These are phyloP conservation scores for Orussus abietinus DNA, from an alignment of 1,140 invertebrate genomes.

Conservation along the genomic window DNA sequence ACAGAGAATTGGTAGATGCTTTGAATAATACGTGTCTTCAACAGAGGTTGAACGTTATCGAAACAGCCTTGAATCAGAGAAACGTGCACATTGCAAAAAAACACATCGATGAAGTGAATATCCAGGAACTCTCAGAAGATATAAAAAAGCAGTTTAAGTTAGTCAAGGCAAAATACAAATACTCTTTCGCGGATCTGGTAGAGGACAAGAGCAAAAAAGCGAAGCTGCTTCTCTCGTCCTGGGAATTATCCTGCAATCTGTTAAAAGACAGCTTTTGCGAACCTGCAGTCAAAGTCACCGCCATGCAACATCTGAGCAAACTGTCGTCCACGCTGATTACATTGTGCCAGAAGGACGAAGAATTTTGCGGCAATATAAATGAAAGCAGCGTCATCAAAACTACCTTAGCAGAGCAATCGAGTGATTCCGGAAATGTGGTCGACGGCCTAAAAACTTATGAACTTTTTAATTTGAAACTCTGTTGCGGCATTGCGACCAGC, in stretches of 20 bases:
- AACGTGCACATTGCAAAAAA: slow-evolving; percentile 46
- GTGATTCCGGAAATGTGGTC: slow-evolving; percentile 3
- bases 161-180: slow-evolving; percentile 20
- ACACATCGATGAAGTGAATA: slow-evolving; percentile 22
- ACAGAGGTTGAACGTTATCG: slow-evolving; percentile 36
- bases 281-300: too few relatives aligned
- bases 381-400: slow-evolving; percentile 9
- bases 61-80: slow-evolving; percentile 41
- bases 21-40: slow-evolving; percentile 12
- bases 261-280: too few relatives aligned
- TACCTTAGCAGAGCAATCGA: slow-evolving; percentile 4
- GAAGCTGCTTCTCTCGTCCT: too few relatives aligned
- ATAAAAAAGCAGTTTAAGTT: slow-evolving; percentile 18
- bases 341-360: slow-evolving; percentile 14
- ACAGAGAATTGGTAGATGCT: slow-evolving; percentile 1
- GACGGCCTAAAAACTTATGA: slow-evolving; percentile 22
- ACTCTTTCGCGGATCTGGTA: too few relatives aligned
- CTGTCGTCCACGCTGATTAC: slow-evolving; percentile 20
- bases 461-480: slow-evolving; percentile 22
- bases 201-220: too few relatives aligned
- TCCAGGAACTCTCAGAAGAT: neutral
- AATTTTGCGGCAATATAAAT: slow-evolving; percentile 10
- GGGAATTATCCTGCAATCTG: too few relatives aligned
- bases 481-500: slow-evolving; percentile 11
- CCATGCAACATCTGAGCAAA: slow-evolving; percentile 21